phyloP scores from a whole-genome alignment of 2,888 invertebrate species.

The Caenorhabditis imperialis region DNA sequence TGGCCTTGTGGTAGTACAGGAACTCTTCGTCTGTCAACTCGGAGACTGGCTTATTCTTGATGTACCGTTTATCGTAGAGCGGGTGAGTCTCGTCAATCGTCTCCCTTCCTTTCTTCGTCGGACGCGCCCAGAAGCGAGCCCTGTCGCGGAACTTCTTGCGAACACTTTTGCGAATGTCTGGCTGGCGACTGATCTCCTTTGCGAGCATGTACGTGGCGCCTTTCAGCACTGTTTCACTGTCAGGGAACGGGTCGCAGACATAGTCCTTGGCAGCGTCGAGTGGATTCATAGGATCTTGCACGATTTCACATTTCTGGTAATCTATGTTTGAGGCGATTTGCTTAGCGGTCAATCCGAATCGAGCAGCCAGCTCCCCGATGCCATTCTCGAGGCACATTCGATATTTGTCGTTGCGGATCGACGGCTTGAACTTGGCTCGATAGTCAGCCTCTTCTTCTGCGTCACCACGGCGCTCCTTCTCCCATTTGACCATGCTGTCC shows the following conservation, averaged over 20 bases:
- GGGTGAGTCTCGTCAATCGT: conserved; percentile 95
- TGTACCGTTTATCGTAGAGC: conserved; percentile 75
- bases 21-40: conserved; percentile 92
- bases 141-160: conserved; percentile 82
- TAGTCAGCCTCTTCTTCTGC: conserved; percentile 32
- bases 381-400: conserved; percentile 72
- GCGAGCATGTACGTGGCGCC: conserved; percentile 95
- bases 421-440: conserved; percentile 57
- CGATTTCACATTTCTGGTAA: conserved; percentile 61
- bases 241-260: conserved; percentile 80
- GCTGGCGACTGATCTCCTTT: conserved; percentile 92
- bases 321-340: conserved; percentile 94
- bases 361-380: conserved; percentile 81
- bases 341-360: conserved; percentile 92
- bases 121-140: conserved; percentile 86
- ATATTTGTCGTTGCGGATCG: conserved; percentile 66
- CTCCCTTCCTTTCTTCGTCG: conserved; percentile 92
- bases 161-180: conserved; percentile 80
- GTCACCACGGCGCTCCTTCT: conserved; percentile 35
- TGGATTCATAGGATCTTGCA: conserved; percentile 53
- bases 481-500: conserved; percentile 78
- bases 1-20: conserved; percentile 83
- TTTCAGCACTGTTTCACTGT: conserved; percentile 88
- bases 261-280: conserved; percentile 59
- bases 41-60: conserved; percentile 88